phyloP scores from a whole-genome alignment of 2,888 invertebrate species.

The Epinotia ramella region DNA sequence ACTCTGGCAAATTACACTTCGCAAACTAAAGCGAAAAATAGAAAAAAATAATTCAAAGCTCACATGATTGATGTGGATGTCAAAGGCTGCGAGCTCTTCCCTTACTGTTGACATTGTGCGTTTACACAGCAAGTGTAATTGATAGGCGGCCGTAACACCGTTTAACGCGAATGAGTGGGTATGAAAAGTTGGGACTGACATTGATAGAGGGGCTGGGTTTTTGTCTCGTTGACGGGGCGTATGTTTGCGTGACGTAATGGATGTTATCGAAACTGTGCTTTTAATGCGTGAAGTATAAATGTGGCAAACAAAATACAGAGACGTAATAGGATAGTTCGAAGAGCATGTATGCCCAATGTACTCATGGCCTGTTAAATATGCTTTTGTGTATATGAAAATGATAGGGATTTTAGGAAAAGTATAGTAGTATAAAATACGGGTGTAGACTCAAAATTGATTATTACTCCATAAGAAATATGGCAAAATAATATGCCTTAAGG shows the following conservation, averaged over 20 bases:
- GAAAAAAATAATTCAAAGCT: constrained; percentile 43
- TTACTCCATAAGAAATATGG: too few relatives aligned
- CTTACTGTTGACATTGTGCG: constrained; percentile 48
- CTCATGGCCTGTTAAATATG: too few relatives aligned
- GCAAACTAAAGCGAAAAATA: constrained; percentile 40
- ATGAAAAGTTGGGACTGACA: constrained; percentile 50
- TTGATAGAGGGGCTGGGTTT: constrained; percentile 48
- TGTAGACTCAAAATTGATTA: too few relatives aligned
- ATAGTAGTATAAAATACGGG: too few relatives aligned
- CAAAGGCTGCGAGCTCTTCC: constrained; percentile 46
- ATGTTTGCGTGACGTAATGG: constrained; percentile 43
- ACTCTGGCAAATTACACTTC: constrained; percentile 40
- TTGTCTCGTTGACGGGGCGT: constrained; percentile 45
- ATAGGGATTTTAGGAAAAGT: too few relatives aligned
- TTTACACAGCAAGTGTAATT: constrained; percentile 49
- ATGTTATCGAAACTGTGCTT: constrained; percentile 34
- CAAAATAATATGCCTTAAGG: too few relatives aligned
- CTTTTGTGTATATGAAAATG: too few relatives aligned
- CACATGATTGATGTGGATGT: constrained; percentile 46
- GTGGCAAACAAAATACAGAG: not conserved
- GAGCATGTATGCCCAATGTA: too few relatives aligned
- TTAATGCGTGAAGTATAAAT: not conserved
- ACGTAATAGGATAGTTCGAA: too few relatives aligned
- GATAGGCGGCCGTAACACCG: constrained; percentile 49
- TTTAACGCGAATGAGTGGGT: constrained; percentile 48